A percentile compares a stretch with the other conserved stretches of the same genome.
These are phyloP conservation scores for Ornithoptera alexandrae DNA, from an alignment of 2,888 invertebrate genomes.

Conservation along the genomic window DNA sequence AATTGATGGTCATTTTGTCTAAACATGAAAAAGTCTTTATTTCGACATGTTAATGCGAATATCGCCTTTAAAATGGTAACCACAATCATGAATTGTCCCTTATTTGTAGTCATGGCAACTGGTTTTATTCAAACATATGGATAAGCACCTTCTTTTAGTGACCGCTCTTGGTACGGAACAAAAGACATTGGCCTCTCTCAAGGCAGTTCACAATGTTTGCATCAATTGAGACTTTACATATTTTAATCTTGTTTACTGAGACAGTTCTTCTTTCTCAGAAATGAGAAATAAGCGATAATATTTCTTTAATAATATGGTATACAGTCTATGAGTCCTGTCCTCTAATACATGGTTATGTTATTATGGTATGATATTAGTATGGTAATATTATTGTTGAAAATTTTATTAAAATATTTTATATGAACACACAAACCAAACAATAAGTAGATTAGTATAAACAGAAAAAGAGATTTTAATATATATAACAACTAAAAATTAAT, in stretches of 20 bases:
- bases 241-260: not conserved
- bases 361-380: too few species aligned
- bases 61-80: constrained; percentile 17
- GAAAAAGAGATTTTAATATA: too few species aligned
- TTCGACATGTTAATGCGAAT: not conserved
- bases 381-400: too few species aligned
- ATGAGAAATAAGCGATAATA: too few species aligned
- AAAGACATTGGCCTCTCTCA: constrained; percentile 28
- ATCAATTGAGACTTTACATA: not conserved
- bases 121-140: constrained; percentile 24
- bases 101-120: constrained; percentile 19
- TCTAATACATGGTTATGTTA: too few species aligned
- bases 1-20: not conserved
- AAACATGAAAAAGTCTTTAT: constrained; percentile 8
- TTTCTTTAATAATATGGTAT: too few species aligned
- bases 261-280: too few species aligned
- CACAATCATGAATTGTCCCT: constrained; percentile 19
- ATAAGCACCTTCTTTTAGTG: constrained; percentile 1
- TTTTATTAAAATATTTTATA: too few species aligned
- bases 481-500: too few species aligned
- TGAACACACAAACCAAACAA: too few species aligned
- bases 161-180: constrained; percentile 11
- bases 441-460: too few species aligned
- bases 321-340: too few species aligned
- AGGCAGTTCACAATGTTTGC: constrained; percentile 10